Conservation (phyloP, 2,797 vertebrate species). For the Molossus molossus region DNA sequence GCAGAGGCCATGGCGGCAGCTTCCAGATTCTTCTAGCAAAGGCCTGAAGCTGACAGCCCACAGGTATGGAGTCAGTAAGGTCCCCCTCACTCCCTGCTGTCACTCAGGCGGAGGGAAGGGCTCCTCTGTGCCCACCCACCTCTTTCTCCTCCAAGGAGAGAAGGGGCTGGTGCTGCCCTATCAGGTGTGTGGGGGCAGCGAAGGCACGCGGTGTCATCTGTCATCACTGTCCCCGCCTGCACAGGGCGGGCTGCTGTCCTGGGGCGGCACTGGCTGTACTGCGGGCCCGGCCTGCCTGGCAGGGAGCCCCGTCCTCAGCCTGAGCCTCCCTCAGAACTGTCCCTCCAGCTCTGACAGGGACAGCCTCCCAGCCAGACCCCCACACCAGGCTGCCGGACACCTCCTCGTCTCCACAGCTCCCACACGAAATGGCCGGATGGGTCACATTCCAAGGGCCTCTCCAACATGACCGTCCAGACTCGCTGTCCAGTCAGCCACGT, state of each 20-base stretch:
- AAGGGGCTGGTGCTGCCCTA: neutral
- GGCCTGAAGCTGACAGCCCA: neutral
- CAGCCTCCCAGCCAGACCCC: neutral
- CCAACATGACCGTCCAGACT: neutral
- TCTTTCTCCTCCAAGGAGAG: neutral
- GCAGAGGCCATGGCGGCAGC: neutral
- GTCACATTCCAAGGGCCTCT: neutral
- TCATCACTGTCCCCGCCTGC: neutral
- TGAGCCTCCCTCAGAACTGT: neutral
- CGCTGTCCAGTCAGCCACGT: accelerated
- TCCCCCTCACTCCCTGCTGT: neutral
- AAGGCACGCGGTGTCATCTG: neutral
- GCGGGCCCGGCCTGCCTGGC: accelerated
- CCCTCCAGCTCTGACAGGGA: no score
- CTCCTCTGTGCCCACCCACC: neutral
- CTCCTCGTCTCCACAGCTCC: neutral
- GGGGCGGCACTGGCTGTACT: accelerated
- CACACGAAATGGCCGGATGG: neutral
- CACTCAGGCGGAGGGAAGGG: neutral
- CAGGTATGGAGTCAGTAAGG: neutral
- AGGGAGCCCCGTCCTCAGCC: neutral
- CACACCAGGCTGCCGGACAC: neutral
- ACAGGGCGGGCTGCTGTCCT: accelerated
- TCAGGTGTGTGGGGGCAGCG: no score
- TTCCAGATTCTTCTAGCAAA: slow-evolving; percentile 34